Percentiles rank a stretch among this genome's conserved stretches.
Conservation (phyloP, 2,888 invertebrate species). For the Drosophila lutescens region DNA sequence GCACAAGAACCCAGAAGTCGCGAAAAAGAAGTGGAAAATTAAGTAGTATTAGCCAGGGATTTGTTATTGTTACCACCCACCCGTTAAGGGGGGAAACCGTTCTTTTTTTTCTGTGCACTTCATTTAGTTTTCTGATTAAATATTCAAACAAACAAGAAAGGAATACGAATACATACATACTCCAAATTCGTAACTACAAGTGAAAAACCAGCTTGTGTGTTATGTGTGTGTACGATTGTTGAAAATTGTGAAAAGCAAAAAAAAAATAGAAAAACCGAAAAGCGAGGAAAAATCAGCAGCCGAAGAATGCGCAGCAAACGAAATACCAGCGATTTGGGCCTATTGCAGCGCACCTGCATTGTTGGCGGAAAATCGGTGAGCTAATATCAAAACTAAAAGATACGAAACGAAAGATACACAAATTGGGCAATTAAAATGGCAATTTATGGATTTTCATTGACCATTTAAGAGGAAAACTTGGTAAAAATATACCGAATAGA, state of each 20-base stretch:
- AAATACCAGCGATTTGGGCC: conserved; percentile 68
- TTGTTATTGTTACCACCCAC: background rate
- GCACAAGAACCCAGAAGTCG: conserved; percentile 8
- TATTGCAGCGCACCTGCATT: conserved; percentile 58
- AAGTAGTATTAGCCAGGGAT: conserved; percentile 1
- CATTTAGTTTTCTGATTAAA: conserved; percentile 11
- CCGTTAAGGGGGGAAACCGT: background rate
- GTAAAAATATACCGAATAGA: background rate
- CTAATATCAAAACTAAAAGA: conserved; percentile 15
- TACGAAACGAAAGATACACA: conserved; percentile 3
- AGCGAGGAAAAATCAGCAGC: conserved; percentile 23
- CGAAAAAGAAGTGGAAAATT: conserved; percentile 5
- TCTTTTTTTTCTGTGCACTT: conserved; percentile 10
- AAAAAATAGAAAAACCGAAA: conserved; percentile 1
- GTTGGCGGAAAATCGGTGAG: conserved; percentile 60
- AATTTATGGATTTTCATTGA: background rate
- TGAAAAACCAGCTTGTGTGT: conserved; percentile 7
- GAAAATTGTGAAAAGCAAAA: conserved; percentile 12
- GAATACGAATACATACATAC: conserved; percentile 16
- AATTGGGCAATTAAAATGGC: background rate
- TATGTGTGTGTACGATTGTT: conserved; percentile 18
- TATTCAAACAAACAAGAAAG: conserved; percentile 11
- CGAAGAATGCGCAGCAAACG: conserved; percentile 71
- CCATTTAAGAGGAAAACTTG: background rate
- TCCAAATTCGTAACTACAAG: conserved; percentile 11